Conservation (phyloP, 2,797 vertebrate species). For the Pogonophryne albipinna region DNA sequence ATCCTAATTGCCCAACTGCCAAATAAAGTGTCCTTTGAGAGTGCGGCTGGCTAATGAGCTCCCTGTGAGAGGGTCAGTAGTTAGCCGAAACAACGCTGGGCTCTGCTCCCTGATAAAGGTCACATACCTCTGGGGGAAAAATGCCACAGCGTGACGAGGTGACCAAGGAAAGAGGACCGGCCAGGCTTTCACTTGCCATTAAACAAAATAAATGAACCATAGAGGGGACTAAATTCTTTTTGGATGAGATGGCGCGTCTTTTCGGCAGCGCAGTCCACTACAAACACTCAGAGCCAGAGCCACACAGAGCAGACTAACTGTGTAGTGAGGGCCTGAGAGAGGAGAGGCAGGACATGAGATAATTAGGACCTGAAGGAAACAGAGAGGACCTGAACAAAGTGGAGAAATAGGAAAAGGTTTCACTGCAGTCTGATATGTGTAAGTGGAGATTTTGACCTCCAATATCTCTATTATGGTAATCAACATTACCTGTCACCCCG, state of each 20-base stretch:
- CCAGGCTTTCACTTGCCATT: constrained; percentile 58
- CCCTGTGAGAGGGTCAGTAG: constrained; percentile 70
- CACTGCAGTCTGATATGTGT: constrained; percentile 8
- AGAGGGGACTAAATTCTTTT: constrained; percentile 46
- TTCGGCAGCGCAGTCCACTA: constrained; percentile 4
- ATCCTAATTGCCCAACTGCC: constrained; percentile 77
- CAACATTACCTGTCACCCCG: not conserved
- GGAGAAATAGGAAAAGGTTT: constrained; percentile 1
- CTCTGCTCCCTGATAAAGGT: constrained; percentile 79
- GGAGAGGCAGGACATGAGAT: constrained; percentile 8
- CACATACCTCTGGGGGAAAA: constrained; percentile 71
- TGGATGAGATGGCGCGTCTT: constrained; percentile 47
- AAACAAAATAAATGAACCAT: constrained; percentile 54
- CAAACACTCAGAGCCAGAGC: constrained; percentile 18
- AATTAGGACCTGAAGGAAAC: constrained; percentile 34
- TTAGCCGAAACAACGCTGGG: constrained; percentile 70
- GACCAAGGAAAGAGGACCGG: constrained; percentile 41
- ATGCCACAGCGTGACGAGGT: constrained; percentile 71
- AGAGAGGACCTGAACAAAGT: not conserved
- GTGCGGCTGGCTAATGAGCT: constrained; percentile 78
- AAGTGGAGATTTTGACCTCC: not conserved
- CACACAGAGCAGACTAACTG: constrained; percentile 31
- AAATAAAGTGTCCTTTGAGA: constrained; percentile 68
- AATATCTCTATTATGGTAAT: constrained; percentile 8
- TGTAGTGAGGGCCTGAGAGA: constrained; percentile 23